Evolutionary conservation across 2,113 vertebrate species (phyloP).

Genomic region (Brachirus orientalis): DNA sequence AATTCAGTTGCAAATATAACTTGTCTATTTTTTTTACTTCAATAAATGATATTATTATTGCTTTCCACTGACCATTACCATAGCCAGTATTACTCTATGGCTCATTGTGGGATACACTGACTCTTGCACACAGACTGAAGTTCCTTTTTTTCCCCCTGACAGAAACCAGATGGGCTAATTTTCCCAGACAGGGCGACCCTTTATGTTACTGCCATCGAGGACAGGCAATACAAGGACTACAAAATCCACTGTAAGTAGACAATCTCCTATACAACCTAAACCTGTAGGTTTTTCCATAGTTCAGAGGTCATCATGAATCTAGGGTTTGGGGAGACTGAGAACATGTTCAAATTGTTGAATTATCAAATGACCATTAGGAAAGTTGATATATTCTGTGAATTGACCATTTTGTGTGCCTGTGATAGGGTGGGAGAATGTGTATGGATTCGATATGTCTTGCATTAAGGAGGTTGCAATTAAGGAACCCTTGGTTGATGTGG

Average conservation of each 20-base stretch:
- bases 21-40: no score
- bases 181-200: constrained; percentile 92
- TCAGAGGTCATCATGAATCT: neutral
- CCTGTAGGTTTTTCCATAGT: neutral
- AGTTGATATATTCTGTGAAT: no score
- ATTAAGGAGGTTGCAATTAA: constrained; percentile 95
- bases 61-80: no score
- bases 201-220: constrained; percentile 93
- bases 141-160: neutral
- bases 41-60: no score
- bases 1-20: no score
- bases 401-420: neutral
- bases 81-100: no score
- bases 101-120: no score
- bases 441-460: constrained; percentile 95
- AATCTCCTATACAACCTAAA: neutral
- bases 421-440: constrained; percentile 95
- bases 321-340: no score
- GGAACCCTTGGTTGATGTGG: constrained; percentile 92
- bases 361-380: no score
- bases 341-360: no score
- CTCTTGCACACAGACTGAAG: neutral
- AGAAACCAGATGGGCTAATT: constrained; percentile 92
- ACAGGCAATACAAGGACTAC: constrained; percentile 94
- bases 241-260: constrained; percentile 93